phyloP scores from a whole-genome alignment of 1,140 invertebrate species.

The Anastrepha ludens region DNA sequence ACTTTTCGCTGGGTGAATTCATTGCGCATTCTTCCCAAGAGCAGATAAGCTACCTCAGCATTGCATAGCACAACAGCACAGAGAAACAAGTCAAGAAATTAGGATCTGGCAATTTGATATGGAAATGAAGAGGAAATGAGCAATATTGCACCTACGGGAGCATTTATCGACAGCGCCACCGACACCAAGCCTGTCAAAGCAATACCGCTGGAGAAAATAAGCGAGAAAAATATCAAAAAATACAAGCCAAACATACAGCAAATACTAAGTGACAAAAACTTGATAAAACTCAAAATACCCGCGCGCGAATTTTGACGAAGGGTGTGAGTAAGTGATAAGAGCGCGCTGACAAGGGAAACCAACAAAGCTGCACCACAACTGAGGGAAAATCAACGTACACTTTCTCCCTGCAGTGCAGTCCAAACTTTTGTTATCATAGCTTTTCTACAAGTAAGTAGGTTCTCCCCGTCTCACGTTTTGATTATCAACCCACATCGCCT shows the following conservation, averaged over 20 bases:
- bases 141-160: constrained; percentile 43
- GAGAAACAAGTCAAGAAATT: not conserved
- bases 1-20: not conserved
- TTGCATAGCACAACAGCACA: not conserved
- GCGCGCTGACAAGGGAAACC: constrained; percentile 22
- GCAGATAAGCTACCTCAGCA: not conserved
- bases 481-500: not conserved
- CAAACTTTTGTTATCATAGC: not conserved
- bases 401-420: not conserved
- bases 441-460: no score
- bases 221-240: not conserved
- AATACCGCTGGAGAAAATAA: not conserved
- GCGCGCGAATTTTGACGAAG: not conserved
- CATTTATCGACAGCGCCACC: constrained; percentile 10
- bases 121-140: constrained; percentile 27
- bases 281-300: not conserved
- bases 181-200: not conserved
- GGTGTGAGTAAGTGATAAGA: not conserved
- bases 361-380: not conserved
- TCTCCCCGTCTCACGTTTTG: not conserved
- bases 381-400: not conserved
- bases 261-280: not conserved
- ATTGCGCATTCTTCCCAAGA: not conserved
- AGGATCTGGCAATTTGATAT: constrained; percentile 34
- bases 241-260: not conserved